phyloP scores from a whole-genome alignment of 2,888 invertebrate genomes.

The Eueremaeus valkanovi region DNA sequence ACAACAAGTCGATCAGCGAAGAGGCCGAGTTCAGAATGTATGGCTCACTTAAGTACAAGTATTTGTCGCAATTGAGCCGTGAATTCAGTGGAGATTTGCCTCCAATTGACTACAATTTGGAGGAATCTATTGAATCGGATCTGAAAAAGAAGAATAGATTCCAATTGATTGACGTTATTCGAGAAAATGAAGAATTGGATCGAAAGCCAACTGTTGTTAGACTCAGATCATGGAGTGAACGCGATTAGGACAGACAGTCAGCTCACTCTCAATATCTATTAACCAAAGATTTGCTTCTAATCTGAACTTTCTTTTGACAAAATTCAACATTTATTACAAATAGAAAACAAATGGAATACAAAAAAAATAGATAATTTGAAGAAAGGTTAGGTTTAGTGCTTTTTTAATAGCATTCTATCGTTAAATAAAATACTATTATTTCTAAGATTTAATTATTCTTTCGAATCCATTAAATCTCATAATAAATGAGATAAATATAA shows the following conservation, averaged over 20 bases:
- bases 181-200: neutral
- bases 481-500: neutral
- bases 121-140: conserved; percentile 26
- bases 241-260: neutral
- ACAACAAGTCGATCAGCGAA: neutral
- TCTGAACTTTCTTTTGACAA: no score
- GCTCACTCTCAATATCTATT: no score
- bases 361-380: no score
- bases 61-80: conserved; percentile 19
- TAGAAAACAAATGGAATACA: no score
- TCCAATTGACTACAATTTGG: conserved; percentile 20
- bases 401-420: no score
- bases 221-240: conserved; percentile 6
- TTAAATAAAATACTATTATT: no score
- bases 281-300: no score
- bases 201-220: neutral
- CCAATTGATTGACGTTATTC: neutral
- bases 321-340: no score
- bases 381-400: no score
- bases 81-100: conserved; percentile 4
- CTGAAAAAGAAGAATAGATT: conserved; percentile 7
- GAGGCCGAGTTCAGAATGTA: conserved; percentile 11
- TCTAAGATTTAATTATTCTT: no score
- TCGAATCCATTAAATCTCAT: no score
- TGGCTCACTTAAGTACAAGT: conserved; percentile 13